Evolutionary conservation across 2,888 invertebrate species (phyloP).

Genomic region (Trissolcus japonicus): DNA sequence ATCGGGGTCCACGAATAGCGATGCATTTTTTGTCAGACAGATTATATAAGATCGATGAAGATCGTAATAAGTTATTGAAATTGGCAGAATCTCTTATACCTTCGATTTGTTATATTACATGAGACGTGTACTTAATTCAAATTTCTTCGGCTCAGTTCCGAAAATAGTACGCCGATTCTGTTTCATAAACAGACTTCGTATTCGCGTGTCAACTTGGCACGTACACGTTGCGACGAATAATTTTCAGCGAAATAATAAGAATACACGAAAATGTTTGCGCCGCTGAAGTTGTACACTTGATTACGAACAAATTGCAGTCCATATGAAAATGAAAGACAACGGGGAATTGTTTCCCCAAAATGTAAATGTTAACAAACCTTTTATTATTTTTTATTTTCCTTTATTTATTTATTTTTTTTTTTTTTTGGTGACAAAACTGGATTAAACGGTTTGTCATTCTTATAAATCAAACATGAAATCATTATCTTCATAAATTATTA

Average conservation of each 20-base stretch:
- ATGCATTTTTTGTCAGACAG: too few relatives aligned
- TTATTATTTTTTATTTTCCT: too few relatives aligned
- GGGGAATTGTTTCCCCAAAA: neutral
- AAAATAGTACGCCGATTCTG: conserved; percentile 37
- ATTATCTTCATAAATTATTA: too few relatives aligned
- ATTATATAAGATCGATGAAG: too few relatives aligned
- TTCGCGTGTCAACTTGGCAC: conserved; percentile 36
- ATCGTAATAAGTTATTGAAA: too few relatives aligned
- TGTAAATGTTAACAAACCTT: neutral
- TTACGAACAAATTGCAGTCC: conserved; percentile 24
- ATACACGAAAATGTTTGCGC: conserved; percentile 16
- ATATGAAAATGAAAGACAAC: conserved; percentile 4
- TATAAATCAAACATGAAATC: too few relatives aligned
- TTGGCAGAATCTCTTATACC: conserved; percentile 6
- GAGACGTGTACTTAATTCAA: conserved; percentile 26
- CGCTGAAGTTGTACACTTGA: conserved; percentile 6
- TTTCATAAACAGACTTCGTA: conserved; percentile 39
- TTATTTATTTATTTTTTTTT: too few relatives aligned
- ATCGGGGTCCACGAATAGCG: too few relatives aligned
- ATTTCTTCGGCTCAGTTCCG: conserved; percentile 20
- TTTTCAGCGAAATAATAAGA: conserved; percentile 18
- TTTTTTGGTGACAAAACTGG: neutral
- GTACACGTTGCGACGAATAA: conserved; percentile 25
- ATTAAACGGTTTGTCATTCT: neutral
- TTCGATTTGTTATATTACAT: conserved; percentile 18